Evolutionary conservation across 53 echinoderm and acorn worm genomes (phyloP).

Genomic region (Holothuria leucospilota): DNA sequence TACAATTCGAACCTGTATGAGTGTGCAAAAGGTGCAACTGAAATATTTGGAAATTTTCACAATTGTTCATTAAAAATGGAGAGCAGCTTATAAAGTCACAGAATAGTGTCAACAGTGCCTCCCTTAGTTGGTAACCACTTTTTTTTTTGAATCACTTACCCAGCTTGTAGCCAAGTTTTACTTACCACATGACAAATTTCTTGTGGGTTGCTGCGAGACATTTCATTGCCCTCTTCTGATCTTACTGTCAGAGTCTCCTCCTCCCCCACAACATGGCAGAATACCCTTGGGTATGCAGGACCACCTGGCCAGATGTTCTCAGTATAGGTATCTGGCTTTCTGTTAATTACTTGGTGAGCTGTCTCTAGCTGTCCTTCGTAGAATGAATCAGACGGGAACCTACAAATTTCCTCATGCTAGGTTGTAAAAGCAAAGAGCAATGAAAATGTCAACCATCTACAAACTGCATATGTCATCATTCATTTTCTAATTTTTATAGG

Average conservation of each 20-base stretch:
- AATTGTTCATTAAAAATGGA: no score
- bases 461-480: no score
- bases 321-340: slow-evolving; percentile 27
- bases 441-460: no score
- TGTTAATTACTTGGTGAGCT: slow-evolving; percentile 61
- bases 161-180: neutral
- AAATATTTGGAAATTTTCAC: no score
- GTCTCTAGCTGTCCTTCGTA: slow-evolving; percentile 80
- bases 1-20: slow-evolving; percentile 65
- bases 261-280: slow-evolving; percentile 92
- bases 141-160: no score
- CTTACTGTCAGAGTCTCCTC: slow-evolving; percentile 91
- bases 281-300: slow-evolving; percentile 64
- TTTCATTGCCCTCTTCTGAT: slow-evolving; percentile 86
- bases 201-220: slow-evolving; percentile 81
- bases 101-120: no score
- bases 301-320: slow-evolving; percentile 82
- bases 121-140: no score
- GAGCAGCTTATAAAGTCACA: no score
- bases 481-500: no score
- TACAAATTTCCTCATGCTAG: slow-evolving; percentile 87
- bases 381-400: slow-evolving; percentile 79
- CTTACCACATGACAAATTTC: slow-evolving; percentile 86
- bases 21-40: no score
- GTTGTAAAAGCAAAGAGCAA: neutral